Conservation (phyloP, 1,140 invertebrate genomes). For the Procambarus virginalis region DNA sequence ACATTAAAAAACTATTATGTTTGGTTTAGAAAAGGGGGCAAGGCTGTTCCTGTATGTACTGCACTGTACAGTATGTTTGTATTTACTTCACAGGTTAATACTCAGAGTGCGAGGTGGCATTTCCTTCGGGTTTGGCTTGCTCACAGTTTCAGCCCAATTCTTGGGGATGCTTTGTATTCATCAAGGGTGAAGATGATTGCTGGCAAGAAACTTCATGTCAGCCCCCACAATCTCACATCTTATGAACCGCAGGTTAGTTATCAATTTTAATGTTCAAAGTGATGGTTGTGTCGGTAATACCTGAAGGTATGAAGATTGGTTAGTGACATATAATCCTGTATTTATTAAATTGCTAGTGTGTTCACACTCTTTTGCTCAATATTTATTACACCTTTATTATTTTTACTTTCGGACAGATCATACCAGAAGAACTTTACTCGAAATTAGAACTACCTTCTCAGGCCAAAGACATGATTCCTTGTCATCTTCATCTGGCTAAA, state of each 20-base stretch:
- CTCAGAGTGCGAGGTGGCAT: conserved; percentile 13
- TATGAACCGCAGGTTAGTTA: conserved; percentile 28
- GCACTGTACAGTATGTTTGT: neutral
- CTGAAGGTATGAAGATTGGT: neutral
- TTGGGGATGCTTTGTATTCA: conserved; percentile 30
- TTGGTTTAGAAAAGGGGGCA: too few species aligned
- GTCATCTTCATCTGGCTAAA: conserved; percentile 19
- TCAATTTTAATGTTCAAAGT: neutral
- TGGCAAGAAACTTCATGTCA: conserved; percentile 6
- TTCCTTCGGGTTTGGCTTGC: conserved; percentile 38
- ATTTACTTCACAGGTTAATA: conserved; percentile 15
- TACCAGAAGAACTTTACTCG: conserved; percentile 21
- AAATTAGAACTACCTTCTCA: conserved; percentile 6
- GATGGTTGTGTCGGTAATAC: neutral
- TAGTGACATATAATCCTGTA: neutral
- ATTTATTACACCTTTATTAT: neutral
- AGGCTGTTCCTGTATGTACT: too few species aligned
- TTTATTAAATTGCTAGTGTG: neutral
- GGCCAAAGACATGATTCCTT: conserved; percentile 30
- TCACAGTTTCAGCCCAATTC: conserved; percentile 23
- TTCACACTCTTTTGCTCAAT: neutral
- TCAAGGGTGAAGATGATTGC: conserved; percentile 17
- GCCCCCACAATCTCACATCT: conserved; percentile 17
- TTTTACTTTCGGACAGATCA: neutral
- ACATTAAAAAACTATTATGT: too few species aligned